These are phyloP conservation scores for Hozukius guyotensis DNA, from an alignment of 2,797 vertebrate species.

Conservation along the genomic window DNA sequence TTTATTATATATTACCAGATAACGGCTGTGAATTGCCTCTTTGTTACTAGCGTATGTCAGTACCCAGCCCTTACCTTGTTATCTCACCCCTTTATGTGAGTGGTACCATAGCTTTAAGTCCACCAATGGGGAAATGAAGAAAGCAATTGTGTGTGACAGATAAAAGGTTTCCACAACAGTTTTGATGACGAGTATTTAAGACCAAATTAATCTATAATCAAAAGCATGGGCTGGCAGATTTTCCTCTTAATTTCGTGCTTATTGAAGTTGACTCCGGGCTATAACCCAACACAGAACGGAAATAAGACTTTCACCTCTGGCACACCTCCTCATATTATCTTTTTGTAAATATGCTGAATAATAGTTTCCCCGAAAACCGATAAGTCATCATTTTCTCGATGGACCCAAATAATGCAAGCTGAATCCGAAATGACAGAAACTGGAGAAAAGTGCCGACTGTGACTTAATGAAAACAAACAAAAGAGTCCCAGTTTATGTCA, in stretches of 20 bases:
- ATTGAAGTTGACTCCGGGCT: constrained; percentile 42
- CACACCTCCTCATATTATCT: constrained; percentile 46
- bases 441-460: constrained; percentile 65
- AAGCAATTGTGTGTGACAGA: constrained; percentile 18
- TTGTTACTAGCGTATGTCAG: neutral
- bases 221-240: constrained; percentile 9
- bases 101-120: constrained; percentile 14
- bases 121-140: constrained; percentile 1
- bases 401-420: constrained; percentile 63
- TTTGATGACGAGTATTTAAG: constrained; percentile 37
- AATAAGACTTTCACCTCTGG: constrained; percentile 47
- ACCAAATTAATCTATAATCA: constrained; percentile 56
- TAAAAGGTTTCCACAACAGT: neutral
- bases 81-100: constrained; percentile 14
- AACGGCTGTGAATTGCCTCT: neutral
- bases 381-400: constrained; percentile 43
- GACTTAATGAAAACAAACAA: constrained; percentile 58
- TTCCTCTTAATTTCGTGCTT: constrained; percentile 41
- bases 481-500: constrained; percentile 23
- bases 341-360: constrained; percentile 52
- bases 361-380: constrained; percentile 38
- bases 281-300: constrained; percentile 18
- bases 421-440: constrained; percentile 56
- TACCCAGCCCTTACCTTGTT: neutral
- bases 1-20: neutral